Conservation (phyloP, 2,888 invertebrate genomes). For the Acanthosepion esculentum region DNA sequence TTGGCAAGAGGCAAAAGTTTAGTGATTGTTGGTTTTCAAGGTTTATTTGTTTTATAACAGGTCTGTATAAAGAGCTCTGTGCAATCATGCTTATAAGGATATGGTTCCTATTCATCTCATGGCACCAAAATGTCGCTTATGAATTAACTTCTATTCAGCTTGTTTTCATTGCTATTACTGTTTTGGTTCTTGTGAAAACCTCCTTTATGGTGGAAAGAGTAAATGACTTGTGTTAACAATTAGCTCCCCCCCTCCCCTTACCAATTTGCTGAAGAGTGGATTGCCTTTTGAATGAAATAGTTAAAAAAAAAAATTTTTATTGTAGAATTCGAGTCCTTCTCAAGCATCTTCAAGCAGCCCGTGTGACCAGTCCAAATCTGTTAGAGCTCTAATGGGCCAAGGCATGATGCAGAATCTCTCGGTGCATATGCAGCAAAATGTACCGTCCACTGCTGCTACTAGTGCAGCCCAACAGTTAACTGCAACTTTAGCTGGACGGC, state of each 20-base stretch:
- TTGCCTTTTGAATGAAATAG: neutral
- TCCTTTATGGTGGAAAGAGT: no score
- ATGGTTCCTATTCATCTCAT: no score
- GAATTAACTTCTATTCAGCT: no score
- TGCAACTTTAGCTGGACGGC: conserved; percentile 58
- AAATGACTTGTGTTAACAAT: no score
- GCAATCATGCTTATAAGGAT: no score
- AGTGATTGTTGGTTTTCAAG: no score
- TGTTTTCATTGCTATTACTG: no score
- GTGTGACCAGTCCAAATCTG: conserved; percentile 48
- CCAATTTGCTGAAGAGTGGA: neutral
- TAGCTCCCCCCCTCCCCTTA: neutral
- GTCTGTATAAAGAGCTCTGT: no score
- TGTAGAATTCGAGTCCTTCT: conserved; percentile 42
- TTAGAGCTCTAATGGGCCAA: conserved; percentile 62
- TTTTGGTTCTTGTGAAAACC: neutral
- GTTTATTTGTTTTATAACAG: no score
- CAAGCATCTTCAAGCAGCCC: neutral
- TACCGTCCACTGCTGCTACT: conserved; percentile 48
- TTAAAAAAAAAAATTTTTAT: neutral
- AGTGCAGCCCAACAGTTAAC: neutral
- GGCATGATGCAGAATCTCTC: conserved; percentile 54
- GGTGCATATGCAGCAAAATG: conserved; percentile 53
- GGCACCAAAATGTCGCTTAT: no score
- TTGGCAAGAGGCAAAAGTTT: no score